phyloP scores from a whole-genome alignment of 2,113 vertebrate genomes.

The Athene noctua region DNA sequence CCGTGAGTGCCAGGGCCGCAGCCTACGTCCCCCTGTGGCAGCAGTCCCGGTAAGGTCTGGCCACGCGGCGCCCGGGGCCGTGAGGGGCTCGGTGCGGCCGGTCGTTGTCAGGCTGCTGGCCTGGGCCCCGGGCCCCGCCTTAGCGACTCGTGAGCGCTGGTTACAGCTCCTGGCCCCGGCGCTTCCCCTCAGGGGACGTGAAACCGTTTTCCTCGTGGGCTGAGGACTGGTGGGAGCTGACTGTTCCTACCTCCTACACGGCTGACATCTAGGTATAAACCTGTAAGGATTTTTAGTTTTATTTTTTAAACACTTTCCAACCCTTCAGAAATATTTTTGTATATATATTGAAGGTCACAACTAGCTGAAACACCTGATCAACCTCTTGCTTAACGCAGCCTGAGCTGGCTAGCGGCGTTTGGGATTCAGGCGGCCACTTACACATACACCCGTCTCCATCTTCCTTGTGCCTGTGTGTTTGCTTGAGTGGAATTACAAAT shows the following conservation, averaged over 20 bases:
- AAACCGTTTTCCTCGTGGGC: fast-evolving
- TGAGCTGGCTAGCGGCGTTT: too few relatives aligned
- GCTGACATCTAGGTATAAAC: fast-evolving
- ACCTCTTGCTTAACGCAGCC: fast-evolving
- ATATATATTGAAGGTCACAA: fast-evolving
- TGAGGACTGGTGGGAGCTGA: fast-evolving
- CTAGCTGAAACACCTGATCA: fast-evolving
- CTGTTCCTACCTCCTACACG: fast-evolving
- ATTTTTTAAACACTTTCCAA: fast-evolving
- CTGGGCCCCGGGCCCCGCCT: too few relatives aligned
- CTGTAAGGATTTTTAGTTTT: not conserved
- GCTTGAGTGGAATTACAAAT: fast-evolving
- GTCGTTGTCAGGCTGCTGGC: too few relatives aligned
- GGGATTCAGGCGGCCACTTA: fast-evolving
- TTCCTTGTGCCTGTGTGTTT: too few relatives aligned
- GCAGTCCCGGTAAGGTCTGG: too few relatives aligned
- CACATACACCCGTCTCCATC: fast-evolving
- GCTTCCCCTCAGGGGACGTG: fast-evolving
- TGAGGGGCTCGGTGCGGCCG: fast-evolving
- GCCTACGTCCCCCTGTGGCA: too few relatives aligned
- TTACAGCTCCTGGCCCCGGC: too few relatives aligned
- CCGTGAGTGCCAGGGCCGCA: too few relatives aligned
- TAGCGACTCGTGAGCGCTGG: too few relatives aligned
- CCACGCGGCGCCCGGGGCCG: too few relatives aligned
- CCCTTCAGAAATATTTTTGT: not conserved